A percentile compares a stretch with the other conserved stretches of the same genome.
Conservation (phyloP, 2,888 invertebrate genomes). For the Colletes collaris region DNA sequence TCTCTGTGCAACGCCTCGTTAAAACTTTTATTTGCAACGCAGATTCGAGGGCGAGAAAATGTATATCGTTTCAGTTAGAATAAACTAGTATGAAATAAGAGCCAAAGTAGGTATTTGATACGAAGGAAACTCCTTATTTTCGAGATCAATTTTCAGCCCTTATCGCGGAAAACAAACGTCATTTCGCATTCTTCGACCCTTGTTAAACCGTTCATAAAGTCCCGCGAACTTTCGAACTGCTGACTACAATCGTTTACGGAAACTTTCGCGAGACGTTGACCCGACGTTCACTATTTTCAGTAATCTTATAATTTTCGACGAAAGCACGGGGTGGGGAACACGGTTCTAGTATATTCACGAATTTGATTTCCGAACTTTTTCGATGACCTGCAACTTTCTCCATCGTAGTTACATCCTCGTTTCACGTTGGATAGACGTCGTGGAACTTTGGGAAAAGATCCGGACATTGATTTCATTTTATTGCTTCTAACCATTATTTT, state of each 20-base stretch:
- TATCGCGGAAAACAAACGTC: background rate
- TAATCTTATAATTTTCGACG: slow-evolving; percentile 51
- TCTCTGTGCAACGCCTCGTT: too few relatives aligned
- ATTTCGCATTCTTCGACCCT: slow-evolving; percentile 17
- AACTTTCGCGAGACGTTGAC: slow-evolving; percentile 50
- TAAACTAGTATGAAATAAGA: too few relatives aligned
- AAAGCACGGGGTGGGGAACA: background rate
- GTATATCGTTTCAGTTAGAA: too few relatives aligned
- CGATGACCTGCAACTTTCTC: background rate
- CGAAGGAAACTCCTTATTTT: too few relatives aligned
- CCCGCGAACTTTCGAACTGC: slow-evolving; percentile 46
- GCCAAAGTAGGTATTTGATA: too few relatives aligned
- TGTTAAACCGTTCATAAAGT: background rate
- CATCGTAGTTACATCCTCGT: slow-evolving; percentile 10
- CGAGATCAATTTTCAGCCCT: slow-evolving; percentile 21
- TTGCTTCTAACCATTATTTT: too few relatives aligned
- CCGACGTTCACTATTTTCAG: slow-evolving; percentile 48
- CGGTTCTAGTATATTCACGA: background rate
- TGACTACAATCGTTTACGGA: slow-evolving; percentile 43
- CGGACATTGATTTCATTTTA: background rate
- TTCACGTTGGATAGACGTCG: slow-evolving; percentile 7
- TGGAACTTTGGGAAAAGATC: background rate
- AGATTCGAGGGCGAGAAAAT: too few relatives aligned
- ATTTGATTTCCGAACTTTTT: background rate
- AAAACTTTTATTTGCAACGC: too few relatives aligned